phyloP scores from a whole-genome alignment of 2,888 invertebrate genomes.

The Blastobasis adustella region DNA sequence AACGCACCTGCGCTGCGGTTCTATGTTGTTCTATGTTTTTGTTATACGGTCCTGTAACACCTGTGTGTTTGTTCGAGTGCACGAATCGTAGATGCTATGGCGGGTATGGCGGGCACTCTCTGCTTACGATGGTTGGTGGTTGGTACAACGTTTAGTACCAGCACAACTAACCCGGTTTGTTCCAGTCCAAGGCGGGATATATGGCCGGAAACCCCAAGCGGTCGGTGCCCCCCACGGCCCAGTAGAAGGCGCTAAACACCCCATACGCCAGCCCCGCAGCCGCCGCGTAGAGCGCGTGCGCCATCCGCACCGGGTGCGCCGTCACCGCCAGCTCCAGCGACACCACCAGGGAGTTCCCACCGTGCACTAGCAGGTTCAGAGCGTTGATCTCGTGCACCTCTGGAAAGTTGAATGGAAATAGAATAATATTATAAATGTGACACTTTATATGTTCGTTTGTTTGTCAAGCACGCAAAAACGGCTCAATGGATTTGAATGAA shows the following conservation, averaged over 20 bases:
- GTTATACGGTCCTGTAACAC: too few relatives aligned
- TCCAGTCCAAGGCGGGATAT: constrained; percentile 86
- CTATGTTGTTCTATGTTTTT: too few relatives aligned
- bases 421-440: neutral
- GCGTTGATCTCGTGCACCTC: constrained; percentile 77
- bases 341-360: constrained; percentile 84
- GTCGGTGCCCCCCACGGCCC: constrained; percentile 63
- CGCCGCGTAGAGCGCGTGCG: constrained; percentile 78
- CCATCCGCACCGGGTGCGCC: constrained; percentile 80
- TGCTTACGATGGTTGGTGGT: too few relatives aligned
- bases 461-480: neutral
- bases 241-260: constrained; percentile 65
- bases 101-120: too few relatives aligned
- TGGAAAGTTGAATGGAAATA: constrained; percentile 26
- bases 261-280: constrained; percentile 73
- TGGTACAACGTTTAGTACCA: neutral
- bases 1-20: too few relatives aligned
- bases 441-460: neutral
- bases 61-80: too few relatives aligned
- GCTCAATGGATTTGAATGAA: neutral
- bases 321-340: constrained; percentile 81
- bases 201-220: constrained; percentile 77
- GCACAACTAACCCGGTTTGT: constrained; percentile 64
- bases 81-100: too few relatives aligned
- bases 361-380: constrained; percentile 83